These are phyloP conservation scores for Zaprionus inermis DNA, from an alignment of 1,140 invertebrate species.

Conservation along the genomic window DNA sequence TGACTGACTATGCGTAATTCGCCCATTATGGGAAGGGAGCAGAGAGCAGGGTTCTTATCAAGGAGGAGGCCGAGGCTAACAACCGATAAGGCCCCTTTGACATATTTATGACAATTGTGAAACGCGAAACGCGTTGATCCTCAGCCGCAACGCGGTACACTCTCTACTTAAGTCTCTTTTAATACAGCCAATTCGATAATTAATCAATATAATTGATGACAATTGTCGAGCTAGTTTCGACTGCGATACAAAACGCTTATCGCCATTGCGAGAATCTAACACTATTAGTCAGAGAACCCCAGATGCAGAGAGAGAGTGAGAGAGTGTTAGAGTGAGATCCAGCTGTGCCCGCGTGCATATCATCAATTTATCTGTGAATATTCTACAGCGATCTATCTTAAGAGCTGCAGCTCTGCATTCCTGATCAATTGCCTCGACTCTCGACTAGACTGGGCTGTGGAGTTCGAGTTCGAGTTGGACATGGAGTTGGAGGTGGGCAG, in stretches of 20 bases:
- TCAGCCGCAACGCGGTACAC: no score
- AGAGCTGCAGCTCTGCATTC: slow-evolving; percentile 61
- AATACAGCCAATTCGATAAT: slow-evolving; percentile 41
- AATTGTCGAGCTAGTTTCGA: slow-evolving; percentile 58
- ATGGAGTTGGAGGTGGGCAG: slow-evolving; percentile 21
- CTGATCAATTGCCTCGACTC: slow-evolving; percentile 52
- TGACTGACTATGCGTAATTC: slow-evolving; percentile 33
- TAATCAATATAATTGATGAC: slow-evolving; percentile 80
- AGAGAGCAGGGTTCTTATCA: slow-evolving; percentile 35
- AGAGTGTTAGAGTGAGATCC: slow-evolving; percentile 2
- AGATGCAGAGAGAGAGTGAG: not conserved
- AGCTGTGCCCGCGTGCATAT: slow-evolving; percentile 58
- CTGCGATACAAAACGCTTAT: slow-evolving; percentile 71
- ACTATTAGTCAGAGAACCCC: slow-evolving; percentile 64
- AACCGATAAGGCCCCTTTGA: slow-evolving; percentile 63
- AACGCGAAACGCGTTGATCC: not conserved
- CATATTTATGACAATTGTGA: slow-evolving; percentile 44
- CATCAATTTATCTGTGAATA: slow-evolving; percentile 71
- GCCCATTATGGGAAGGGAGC: not conserved
- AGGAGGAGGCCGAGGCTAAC: slow-evolving; percentile 37
- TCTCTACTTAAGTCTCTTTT: slow-evolving; percentile 7
- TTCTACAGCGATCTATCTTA: slow-evolving; percentile 39
- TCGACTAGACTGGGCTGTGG: no score
- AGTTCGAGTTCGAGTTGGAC: not conserved
- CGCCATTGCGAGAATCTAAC: slow-evolving; percentile 69